Conservation (phyloP, 2,888 invertebrate genomes). For the Eupithecia tripunctaria region DNA sequence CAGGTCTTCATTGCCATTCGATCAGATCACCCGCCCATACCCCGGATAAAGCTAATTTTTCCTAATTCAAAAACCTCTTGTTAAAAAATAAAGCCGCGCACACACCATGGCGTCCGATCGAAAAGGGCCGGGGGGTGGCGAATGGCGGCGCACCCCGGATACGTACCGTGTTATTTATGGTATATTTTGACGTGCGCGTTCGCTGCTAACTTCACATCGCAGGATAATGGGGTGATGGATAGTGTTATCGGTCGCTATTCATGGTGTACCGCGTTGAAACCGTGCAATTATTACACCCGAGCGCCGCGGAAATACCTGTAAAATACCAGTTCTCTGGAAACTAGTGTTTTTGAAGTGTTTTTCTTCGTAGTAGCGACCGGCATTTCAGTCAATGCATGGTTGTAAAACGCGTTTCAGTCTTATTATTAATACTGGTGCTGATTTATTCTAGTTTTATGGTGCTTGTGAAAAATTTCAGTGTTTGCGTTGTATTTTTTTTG, state of each 20-base stretch:
- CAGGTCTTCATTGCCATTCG: slow-evolving; percentile 35
- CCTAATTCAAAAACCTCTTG: slow-evolving; percentile 51
- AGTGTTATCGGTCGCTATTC: slow-evolving; percentile 82
- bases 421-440: slow-evolving; percentile 16
- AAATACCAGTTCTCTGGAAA: slow-evolving; percentile 51
- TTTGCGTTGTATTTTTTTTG: slow-evolving; percentile 24
- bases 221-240: slow-evolving; percentile 82
- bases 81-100: slow-evolving; percentile 61
- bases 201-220: slow-evolving; percentile 80
- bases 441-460: slow-evolving; percentile 37
- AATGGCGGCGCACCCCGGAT: slow-evolving; percentile 67
- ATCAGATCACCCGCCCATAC: slow-evolving; percentile 23
- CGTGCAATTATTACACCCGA: slow-evolving; percentile 66
- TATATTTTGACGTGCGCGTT: slow-evolving; percentile 81
- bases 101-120: slow-evolving; percentile 59
- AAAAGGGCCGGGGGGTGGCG: slow-evolving; percentile 58
- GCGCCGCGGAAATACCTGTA: slow-evolving; percentile 67
- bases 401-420: slow-evolving; percentile 44
- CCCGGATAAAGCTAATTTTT: slow-evolving; percentile 48
- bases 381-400: slow-evolving; percentile 59
- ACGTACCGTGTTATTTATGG: slow-evolving; percentile 79
- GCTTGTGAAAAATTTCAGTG: slow-evolving; percentile 46
- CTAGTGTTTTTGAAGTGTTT: slow-evolving; percentile 56
- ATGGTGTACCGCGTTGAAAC: slow-evolving; percentile 70
- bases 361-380: slow-evolving; percentile 57